Evolutionary conservation across 2,888 invertebrate species (phyloP).

Genomic region (Xylota segnis): DNA sequence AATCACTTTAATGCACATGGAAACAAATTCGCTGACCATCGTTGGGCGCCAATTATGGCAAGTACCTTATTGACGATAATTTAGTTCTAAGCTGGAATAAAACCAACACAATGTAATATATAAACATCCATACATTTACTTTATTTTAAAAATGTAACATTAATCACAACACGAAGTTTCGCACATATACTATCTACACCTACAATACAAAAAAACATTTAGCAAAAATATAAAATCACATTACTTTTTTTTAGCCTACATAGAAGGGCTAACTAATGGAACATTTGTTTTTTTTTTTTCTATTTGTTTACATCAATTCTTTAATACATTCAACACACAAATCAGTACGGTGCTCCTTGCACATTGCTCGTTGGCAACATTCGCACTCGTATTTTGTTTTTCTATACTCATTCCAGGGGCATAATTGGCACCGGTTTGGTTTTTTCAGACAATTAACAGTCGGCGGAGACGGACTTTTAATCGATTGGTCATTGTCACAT

Average conservation of each 20-base stretch:
- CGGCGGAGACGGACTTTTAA: neutral
- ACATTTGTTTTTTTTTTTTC: neutral
- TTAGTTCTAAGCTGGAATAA: no score
- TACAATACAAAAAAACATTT: slow-evolving; percentile 2
- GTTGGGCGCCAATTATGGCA: no score
- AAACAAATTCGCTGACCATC: neutral
- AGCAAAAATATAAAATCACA: slow-evolving; percentile 27
- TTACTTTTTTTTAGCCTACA: neutral
- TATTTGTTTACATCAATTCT: neutral
- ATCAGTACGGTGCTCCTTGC: slow-evolving; percentile 22
- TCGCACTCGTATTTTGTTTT: slow-evolving; percentile 24
- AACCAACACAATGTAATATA: neutral
- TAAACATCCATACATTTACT: slow-evolving; percentile 21
- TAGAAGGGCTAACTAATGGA: neutral
- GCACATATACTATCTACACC: neutral
- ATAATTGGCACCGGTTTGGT: slow-evolving; percentile 37
- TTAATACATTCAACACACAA: slow-evolving; percentile 20
- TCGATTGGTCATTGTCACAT: neutral
- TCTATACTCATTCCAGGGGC: slow-evolving; percentile 23
- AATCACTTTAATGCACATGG: neutral
- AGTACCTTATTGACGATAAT: no score
- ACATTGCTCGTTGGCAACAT: slow-evolving; percentile 20
- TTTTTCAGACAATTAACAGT: neutral
- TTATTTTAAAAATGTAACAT: slow-evolving; percentile 25
- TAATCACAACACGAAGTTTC: slow-evolving; percentile 49